Evolutionary conservation across 1,140 invertebrate species (phyloP).

Genomic region (Aphelinus certus): DNA sequence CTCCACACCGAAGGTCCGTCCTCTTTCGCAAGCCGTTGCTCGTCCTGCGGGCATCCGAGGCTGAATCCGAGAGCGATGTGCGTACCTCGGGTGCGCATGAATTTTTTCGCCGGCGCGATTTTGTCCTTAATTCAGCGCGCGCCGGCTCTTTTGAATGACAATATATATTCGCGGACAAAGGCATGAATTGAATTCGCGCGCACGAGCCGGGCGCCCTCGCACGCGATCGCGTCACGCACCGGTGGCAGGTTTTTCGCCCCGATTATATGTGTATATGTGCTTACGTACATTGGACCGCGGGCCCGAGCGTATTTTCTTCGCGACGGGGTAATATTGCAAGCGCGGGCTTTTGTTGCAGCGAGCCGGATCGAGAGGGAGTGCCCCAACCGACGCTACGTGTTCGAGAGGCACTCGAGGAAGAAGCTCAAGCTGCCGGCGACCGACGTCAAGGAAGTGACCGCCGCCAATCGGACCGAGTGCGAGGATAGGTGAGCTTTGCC

Average conservation of each 20-base stretch:
- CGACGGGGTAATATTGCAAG: not conserved
- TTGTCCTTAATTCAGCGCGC: constrained; percentile 26
- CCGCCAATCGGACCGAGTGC: constrained; percentile 86
- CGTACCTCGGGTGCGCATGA: not conserved
- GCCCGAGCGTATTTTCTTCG: not conserved
- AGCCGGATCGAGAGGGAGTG: constrained; percentile 87
- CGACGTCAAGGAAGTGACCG: constrained; percentile 82
- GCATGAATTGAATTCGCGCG: constrained; percentile 36
- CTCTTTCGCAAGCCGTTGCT: constrained; percentile 12
- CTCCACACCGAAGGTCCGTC: not conserved
- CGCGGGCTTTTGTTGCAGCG: constrained; percentile 67
- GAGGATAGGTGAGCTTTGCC: constrained; percentile 74
- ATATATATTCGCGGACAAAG: constrained; percentile 34
- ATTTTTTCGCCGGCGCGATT: not conserved
- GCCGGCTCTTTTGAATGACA: constrained; percentile 33
- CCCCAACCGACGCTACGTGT: constrained; percentile 85
- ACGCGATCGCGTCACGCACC: constrained; percentile 34
- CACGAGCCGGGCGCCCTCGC: constrained; percentile 27
- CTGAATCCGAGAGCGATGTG: too few relatives aligned
- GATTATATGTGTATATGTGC: constrained; percentile 4
- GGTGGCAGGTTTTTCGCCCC: not conserved
- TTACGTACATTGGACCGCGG: not conserved
- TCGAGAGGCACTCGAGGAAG: constrained; percentile 85
- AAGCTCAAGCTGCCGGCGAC: constrained; percentile 80
- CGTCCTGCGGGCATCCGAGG: not conserved